A percentile compares a stretch with the other conserved stretches of the same genome.
phyloP scores from a whole-genome alignment of 2,113 vertebrate species.

The Dolichallabes microphthalmus region DNA sequence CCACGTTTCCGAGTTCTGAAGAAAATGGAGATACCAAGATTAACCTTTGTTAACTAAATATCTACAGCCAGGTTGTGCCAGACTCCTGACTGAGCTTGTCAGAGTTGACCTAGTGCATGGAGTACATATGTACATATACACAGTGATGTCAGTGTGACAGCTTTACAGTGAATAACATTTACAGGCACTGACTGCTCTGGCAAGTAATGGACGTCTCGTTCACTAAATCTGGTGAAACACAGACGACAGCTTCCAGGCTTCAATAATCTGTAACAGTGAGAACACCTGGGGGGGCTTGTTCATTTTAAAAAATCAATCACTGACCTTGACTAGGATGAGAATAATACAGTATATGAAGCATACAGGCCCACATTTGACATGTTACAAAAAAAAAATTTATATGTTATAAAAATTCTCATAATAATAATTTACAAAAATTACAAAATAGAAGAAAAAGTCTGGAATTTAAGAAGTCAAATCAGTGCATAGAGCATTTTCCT shows the following conservation, averaged over 20 bases:
- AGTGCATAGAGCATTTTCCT: background rate
- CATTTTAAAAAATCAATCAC: too few relatives aligned
- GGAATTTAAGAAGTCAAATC: background rate
- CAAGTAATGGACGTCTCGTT: background rate
- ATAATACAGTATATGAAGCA: background rate
- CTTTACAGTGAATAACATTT: background rate
- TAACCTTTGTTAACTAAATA: background rate
- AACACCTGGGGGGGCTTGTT: background rate
- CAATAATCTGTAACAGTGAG: background rate
- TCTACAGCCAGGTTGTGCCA: background rate
- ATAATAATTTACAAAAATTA: too few relatives aligned
- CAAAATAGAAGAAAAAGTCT: background rate
- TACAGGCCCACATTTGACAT: background rate
- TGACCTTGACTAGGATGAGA: background rate
- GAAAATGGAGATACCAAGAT: background rate
- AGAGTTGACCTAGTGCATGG: background rate
- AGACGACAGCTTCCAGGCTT: background rate
- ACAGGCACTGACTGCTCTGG: background rate
- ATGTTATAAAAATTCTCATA: background rate
- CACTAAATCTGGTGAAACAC: background rate
- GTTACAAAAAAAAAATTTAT: background rate
- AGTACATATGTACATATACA: background rate
- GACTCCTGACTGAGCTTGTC: background rate
- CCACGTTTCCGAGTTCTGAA: background rate
- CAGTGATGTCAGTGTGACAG: background rate